Base-by-base conservation (phyloP, 1,140 invertebrate genomes). In the Paralvinella palmiformis region DNA sequence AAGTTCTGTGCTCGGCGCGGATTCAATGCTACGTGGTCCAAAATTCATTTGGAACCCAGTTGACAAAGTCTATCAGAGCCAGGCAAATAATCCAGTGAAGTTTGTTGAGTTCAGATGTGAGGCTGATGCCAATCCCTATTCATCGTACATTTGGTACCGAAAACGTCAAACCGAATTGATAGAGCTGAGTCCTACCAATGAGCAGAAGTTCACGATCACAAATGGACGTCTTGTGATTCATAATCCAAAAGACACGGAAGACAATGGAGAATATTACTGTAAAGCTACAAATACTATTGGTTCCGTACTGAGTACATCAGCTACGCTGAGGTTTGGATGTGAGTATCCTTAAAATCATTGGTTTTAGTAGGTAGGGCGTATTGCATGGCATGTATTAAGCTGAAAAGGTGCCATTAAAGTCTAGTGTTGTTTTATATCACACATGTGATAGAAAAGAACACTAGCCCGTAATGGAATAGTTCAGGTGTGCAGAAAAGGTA, bases 181-280 rank as follows among this genome's bases (percentile, higher is more conserved):
- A 45, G 32, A 58, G 17, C n/a, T 61, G 37, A 52, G 35, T 32
- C 91, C 91, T 0, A 72, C 95, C 52, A 67, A 66, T 27, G 86
- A 94, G 75, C 72, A 74, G 20, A 85, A 90, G 57, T 92, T 89
- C 74, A 95, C 94, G 2, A 78, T 96, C 7, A 94, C 91, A 74
- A 94, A 94, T 69, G 94, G 94, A 36, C 88, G 88, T 57, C 79
- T 98, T 0, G 94, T 94, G 64, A 96, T 98, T 63, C 86, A 90
- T 71, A 84, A 88, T 69, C 94, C 94, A 20, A 85, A 88, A 65
- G 65, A 71, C 33, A 69, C 71, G 24, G 61, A 66, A 27, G 93
- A 97, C 76, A 84, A 90, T 76, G 91, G 92, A 17, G 86, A 87
- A 27, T 97, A 96, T 81, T 91, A 95, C 74, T 98, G 95, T 72